Conservation (phyloP, 2,797 vertebrate genomes). For the Epinephelus awoara region DNA sequence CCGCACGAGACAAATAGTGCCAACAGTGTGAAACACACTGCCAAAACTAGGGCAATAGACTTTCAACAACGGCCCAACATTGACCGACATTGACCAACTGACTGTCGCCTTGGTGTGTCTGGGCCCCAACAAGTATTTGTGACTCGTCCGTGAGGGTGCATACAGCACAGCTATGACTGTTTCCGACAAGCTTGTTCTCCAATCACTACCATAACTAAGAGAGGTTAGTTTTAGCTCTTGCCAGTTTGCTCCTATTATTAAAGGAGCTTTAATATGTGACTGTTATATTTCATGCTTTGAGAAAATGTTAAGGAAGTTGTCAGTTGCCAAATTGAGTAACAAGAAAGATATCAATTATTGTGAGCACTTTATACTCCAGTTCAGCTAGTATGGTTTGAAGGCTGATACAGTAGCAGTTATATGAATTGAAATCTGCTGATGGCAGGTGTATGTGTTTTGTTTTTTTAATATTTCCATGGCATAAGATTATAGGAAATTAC, state of each 20-base stretch:
- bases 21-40: no score
- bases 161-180: not conserved
- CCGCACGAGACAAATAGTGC: no score
- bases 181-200: constrained; percentile 20
- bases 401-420: constrained; percentile 28
- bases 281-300: constrained; percentile 42
- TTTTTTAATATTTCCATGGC: constrained; percentile 17
- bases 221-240: constrained; percentile 14
- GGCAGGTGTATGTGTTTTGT: not conserved
- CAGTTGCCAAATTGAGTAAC: constrained; percentile 55
- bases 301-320: constrained; percentile 26
- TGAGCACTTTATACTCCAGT: constrained; percentile 75
- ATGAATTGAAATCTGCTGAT: constrained; percentile 18
- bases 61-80: no score
- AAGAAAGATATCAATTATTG: constrained; percentile 46
- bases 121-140: not conserved
- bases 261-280: constrained; percentile 30
- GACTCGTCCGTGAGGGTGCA: constrained; percentile 1
- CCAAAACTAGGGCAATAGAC: no score
- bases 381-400: constrained; percentile 32
- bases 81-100: no score
- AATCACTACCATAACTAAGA: constrained; percentile 16
- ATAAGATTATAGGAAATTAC: constrained; percentile 40
- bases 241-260: constrained; percentile 15
- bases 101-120: no score